Evolutionary conservation across 2,888 invertebrate species (phyloP).

Genomic region (Atherix ibis): DNA sequence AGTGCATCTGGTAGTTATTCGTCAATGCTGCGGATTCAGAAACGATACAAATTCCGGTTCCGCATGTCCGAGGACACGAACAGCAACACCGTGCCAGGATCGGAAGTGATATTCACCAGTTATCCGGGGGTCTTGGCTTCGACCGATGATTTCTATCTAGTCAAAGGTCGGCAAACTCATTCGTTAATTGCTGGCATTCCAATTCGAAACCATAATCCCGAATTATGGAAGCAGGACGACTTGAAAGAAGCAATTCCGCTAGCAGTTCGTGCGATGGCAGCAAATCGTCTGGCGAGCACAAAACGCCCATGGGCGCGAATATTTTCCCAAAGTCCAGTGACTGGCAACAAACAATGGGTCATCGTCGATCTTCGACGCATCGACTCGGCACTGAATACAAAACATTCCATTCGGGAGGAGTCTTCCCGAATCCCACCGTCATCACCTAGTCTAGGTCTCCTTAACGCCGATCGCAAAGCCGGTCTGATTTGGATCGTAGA

Average conservation of each 20-base stretch:
- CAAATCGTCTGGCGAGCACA: slow-evolving; percentile 61
- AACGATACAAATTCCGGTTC: slow-evolving; percentile 68
- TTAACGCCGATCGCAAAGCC: slow-evolving; percentile 15
- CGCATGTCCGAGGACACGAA: slow-evolving; percentile 39
- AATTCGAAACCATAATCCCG: slow-evolving; percentile 55
- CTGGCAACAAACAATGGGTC: slow-evolving; percentile 80
- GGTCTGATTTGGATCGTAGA: slow-evolving; percentile 56
- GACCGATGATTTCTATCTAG: slow-evolving; percentile 66
- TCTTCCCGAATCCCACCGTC: slow-evolving; percentile 4
- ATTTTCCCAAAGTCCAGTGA: slow-evolving; percentile 57
- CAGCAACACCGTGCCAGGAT: slow-evolving; percentile 44
- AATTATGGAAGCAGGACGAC: slow-evolving; percentile 51
- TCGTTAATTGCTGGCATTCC: slow-evolving; percentile 62
- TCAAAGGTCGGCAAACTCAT: slow-evolving; percentile 39
- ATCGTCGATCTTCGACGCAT: slow-evolving; percentile 52
- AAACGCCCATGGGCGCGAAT: slow-evolving; percentile 58
- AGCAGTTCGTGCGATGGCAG: slow-evolving; percentile 62
- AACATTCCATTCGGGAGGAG: slow-evolving; percentile 11
- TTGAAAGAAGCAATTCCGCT: slow-evolving; percentile 39
- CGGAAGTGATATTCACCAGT: slow-evolving; percentile 59
- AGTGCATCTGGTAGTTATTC: slow-evolving; percentile 67
- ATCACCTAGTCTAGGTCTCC: not conserved
- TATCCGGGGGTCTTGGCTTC: slow-evolving; percentile 72
- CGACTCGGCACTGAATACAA: slow-evolving; percentile 15
- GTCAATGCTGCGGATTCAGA: slow-evolving; percentile 69